Conservation (phyloP, 2,888 invertebrate genomes). For the Psococerastis gibbosa region DNA sequence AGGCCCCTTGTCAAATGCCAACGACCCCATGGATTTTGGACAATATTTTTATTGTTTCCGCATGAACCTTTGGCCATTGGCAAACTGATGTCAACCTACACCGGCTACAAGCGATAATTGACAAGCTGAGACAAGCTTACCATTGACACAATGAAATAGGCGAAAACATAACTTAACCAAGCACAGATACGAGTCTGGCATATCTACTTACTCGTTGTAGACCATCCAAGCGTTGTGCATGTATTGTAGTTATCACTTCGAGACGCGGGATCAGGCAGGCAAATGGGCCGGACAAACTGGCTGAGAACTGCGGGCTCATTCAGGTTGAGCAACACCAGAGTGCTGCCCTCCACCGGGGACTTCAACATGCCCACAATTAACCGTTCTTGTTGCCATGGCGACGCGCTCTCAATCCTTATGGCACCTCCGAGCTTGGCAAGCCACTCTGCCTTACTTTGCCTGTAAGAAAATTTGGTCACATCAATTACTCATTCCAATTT, state of each 20-base stretch:
- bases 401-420: slow-evolving; percentile 53
- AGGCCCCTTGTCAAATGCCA: no score
- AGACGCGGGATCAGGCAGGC: slow-evolving; percentile 43
- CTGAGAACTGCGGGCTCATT: slow-evolving; percentile 54
- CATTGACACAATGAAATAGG: no score
- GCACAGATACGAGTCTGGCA: no score
- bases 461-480: no score
- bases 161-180: no score
- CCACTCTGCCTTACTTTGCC: slow-evolving; percentile 79
- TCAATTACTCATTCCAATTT: no score
- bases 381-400: slow-evolving; percentile 76
- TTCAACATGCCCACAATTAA: slow-evolving; percentile 70
- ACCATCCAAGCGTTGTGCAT: slow-evolving; percentile 76
- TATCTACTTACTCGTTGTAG: slow-evolving; percentile 40
- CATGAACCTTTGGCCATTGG: no score
- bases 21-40: no score
- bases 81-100: no score
- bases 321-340: slow-evolving; percentile 59
- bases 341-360: slow-evolving; percentile 76
- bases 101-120: no score
- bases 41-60: not conserved
- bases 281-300: slow-evolving; percentile 68
- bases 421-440: slow-evolving; percentile 55
- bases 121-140: no score
- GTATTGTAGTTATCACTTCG: slow-evolving; percentile 27